phyloP scores from a whole-genome alignment of 2,797 vertebrate species.

The Malacoctenus gilli region DNA sequence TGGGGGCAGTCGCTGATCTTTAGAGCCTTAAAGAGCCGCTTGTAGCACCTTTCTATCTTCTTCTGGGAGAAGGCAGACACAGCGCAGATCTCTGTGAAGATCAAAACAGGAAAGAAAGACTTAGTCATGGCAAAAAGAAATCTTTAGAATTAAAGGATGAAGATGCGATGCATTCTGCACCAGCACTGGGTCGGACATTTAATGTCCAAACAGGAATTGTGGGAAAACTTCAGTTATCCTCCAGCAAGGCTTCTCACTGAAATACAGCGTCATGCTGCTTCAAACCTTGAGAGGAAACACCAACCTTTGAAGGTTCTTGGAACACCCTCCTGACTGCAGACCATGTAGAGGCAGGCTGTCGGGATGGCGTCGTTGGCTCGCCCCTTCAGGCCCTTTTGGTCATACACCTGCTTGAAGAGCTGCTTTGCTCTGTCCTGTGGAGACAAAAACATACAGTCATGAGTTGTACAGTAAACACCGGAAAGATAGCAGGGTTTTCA shows the following conservation, averaged over 20 bases:
- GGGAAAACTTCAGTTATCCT: no score
- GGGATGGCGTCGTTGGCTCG: conserved; percentile 98
- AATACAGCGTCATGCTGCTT: background rate
- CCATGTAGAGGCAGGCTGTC: conserved; percentile 98
- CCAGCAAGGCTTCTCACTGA: no score
- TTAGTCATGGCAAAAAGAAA: no score
- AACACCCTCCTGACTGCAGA: conserved; percentile 97
- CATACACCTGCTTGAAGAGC: conserved; percentile 99
- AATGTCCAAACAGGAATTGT: no score
- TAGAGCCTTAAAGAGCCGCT: conserved; percentile 92
- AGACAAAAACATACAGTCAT: background rate
- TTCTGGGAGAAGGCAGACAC: conserved; percentile 99
- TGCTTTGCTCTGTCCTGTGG: conserved; percentile 98
- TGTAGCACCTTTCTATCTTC: conserved; percentile 97
- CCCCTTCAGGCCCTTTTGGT: conserved; percentile 98
- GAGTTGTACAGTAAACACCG: background rate
- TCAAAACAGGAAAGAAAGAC: background rate
- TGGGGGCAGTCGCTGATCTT: conserved; percentile 99
- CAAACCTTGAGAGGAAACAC: conserved; percentile 26
- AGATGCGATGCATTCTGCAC: no score
- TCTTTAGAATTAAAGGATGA: no score
- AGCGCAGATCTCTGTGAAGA: conserved; percentile 91
- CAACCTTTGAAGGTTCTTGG: conserved; percentile 99
- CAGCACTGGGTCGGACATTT: no score
- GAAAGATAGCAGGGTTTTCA: background rate